Base-by-base conservation (phyloP, 2,888 invertebrate genomes). In the Rotaria socialis region DNA sequence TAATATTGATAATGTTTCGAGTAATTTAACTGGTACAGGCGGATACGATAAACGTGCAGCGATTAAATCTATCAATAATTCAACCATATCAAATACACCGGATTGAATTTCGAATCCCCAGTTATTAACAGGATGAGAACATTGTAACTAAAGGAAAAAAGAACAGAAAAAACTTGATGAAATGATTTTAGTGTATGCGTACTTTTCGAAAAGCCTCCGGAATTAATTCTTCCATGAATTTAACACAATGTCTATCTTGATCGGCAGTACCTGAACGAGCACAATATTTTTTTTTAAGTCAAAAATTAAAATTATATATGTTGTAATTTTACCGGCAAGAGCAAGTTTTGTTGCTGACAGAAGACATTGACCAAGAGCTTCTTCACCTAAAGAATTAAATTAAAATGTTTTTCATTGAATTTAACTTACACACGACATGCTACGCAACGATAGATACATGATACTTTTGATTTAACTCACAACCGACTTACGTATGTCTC, bases 101-200 rank as follows among this genome's bases (percentile, higher is more conserved):
- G 92, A 92, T 88, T 92, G 92, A 60, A 92, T 91, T 88, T 92
- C 92, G 35, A 89, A 88, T 52, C 90, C 90, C 92, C 92, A 92
- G 50, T 91, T 89, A 86, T 91, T 89, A n/a, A 92, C 92, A 84
- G 92, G 92, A 86, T 89, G 89, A 84, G 92, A 90, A n/a, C 90
- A 91, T 88, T 55, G 55, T 22, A 55, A 22, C 55, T 55, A 7
- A 55, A 55, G 19, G 22, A 55, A 55, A 8, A 55, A 22, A 22
- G 0, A 55, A 55, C 5, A 22, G 22, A 3, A 55, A 55, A 55
- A 55, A 52, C 16, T 11, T 3, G 16, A 52, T 22, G 22, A 55
- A 1, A 5, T 1, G 5, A 55, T 55, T 5, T 22, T 22, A 55
- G 6, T 35, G 2, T 16, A 50, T 35, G n/a, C n/a, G n/a, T 52